Conservation (phyloP, 2,888 invertebrate species). For the Polyploca ridens region DNA sequence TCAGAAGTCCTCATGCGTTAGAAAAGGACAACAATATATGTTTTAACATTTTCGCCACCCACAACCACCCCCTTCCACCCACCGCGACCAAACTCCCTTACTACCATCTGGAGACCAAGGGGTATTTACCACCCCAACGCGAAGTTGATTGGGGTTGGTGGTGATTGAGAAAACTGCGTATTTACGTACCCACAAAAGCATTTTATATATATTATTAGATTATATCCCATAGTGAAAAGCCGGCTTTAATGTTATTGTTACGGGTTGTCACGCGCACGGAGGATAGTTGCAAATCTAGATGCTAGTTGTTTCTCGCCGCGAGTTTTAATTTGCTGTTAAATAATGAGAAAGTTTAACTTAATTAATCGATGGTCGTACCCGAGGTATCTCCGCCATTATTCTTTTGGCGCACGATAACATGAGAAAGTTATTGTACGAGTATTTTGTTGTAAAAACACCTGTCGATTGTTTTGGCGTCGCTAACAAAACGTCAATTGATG, state of each 20-base stretch:
- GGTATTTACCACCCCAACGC: too few relatives aligned
- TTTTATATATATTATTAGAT: too few relatives aligned
- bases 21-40: too few relatives aligned
- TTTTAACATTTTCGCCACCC: too few relatives aligned
- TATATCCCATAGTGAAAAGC: too few relatives aligned
- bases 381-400: slow-evolving; percentile 60
- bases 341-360: slow-evolving; percentile 73
- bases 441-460: slow-evolving; percentile 16
- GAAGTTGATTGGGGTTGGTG: too few relatives aligned
- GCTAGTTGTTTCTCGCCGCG: slow-evolving; percentile 53
- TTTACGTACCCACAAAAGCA: too few relatives aligned
- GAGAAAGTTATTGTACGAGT: slow-evolving; percentile 65
- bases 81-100: too few relatives aligned
- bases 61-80: too few relatives aligned
- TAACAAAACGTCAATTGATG: slow-evolving; percentile 24
- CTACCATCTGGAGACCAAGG: too few relatives aligned
- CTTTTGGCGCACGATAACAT: slow-evolving; percentile 45
- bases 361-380: slow-evolving; percentile 69
- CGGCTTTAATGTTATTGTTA: neutral
- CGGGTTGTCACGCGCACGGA: neutral
- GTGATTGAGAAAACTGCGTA: too few relatives aligned
- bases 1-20: too few relatives aligned
- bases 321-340: slow-evolving; percentile 67
- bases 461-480: slow-evolving; percentile 15
- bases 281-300: neutral